phyloP scores from a whole-genome alignment of 1,140 invertebrate species.

The Streblospio benedicti region DNA sequence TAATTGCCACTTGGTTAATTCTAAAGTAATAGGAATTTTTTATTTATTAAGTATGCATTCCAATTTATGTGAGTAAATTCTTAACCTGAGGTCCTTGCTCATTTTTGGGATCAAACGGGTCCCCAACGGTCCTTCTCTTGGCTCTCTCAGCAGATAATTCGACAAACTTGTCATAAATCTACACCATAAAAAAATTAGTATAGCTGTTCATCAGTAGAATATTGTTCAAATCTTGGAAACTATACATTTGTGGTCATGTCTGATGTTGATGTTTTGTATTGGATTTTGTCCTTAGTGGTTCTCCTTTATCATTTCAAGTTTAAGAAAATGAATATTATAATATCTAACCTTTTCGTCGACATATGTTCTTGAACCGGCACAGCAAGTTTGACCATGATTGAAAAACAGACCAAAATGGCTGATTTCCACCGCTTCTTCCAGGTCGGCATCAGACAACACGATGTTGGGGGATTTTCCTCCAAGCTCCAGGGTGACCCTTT shows the following conservation, averaged over 20 bases:
- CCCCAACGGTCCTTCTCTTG: slow-evolving; percentile 61
- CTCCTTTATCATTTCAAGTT: no score
- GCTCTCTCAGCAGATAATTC: slow-evolving; percentile 29
- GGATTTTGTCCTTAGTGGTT: no score
- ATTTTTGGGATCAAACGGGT: slow-evolving; percentile 62
- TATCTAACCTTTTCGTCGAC: slow-evolving; percentile 75
- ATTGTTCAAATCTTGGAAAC: no score
- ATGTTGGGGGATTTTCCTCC: slow-evolving; percentile 81
- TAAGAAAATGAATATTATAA: no score
- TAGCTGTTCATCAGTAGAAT: no score
- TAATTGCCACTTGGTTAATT: no score
- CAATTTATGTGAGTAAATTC: no score
- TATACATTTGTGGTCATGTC: no score
- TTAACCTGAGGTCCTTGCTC: slow-evolving; percentile 35
- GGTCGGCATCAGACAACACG: slow-evolving; percentile 70
- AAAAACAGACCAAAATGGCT: slow-evolving; percentile 68
- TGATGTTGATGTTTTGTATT: no score
- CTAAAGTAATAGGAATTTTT: no score
- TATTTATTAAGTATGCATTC: no score
- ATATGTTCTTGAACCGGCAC: slow-evolving; percentile 81
- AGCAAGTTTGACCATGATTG: slow-evolving; percentile 94
- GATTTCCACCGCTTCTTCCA: slow-evolving; percentile 17
- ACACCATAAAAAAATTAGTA: no score
- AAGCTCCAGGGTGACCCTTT: slow-evolving; percentile 71
- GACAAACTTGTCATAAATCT: slow-evolving; percentile 78